Evolutionary conservation across 1,140 invertebrate genomes (phyloP).

Genomic region (Dufourea novaeangliae): DNA sequence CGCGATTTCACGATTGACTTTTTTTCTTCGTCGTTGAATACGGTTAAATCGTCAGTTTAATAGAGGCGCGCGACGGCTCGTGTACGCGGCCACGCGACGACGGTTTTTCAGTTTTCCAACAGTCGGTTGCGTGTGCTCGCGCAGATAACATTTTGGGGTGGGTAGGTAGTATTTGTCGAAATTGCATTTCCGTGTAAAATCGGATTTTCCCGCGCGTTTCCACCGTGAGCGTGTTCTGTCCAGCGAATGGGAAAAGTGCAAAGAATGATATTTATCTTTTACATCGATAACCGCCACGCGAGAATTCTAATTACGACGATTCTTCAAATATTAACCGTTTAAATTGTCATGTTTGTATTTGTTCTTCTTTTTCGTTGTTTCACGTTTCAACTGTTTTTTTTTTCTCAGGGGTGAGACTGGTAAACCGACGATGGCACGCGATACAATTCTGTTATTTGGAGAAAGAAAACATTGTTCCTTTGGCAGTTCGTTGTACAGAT

Average conservation of each 20-base stretch:
- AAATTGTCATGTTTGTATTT: neutral
- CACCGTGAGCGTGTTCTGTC: neutral
- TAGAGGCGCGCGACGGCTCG: slow-evolving; percentile 20
- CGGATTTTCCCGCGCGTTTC: neutral
- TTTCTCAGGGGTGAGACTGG: too few species aligned
- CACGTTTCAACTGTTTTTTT: neutral
- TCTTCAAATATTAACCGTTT: slow-evolving; percentile 17
- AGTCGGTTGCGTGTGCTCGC: neutral
- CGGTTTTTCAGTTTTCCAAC: slow-evolving; percentile 37
- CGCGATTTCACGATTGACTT: slow-evolving; percentile 18
- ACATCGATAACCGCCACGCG: slow-evolving; percentile 32
- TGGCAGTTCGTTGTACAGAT: too few species aligned
- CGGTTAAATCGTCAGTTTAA: slow-evolving; percentile 43
- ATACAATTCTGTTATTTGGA: too few species aligned
- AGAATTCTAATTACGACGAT: slow-evolving; percentile 16
- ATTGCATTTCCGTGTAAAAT: slow-evolving; percentile 40
- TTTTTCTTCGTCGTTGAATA: slow-evolving; percentile 22
- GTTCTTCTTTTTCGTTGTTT: neutral
- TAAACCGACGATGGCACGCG: too few species aligned
- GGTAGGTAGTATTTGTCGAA: slow-evolving; percentile 32
- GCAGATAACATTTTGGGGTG: neutral
- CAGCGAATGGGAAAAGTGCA: slow-evolving; percentile 21
- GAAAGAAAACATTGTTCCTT: too few species aligned
- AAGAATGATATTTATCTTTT: slow-evolving; percentile 43
- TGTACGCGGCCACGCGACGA: slow-evolving; percentile 9